Evolutionary conservation across 2,888 invertebrate species (phyloP).

Genomic region (Caenorhabditis drosophilae): DNA sequence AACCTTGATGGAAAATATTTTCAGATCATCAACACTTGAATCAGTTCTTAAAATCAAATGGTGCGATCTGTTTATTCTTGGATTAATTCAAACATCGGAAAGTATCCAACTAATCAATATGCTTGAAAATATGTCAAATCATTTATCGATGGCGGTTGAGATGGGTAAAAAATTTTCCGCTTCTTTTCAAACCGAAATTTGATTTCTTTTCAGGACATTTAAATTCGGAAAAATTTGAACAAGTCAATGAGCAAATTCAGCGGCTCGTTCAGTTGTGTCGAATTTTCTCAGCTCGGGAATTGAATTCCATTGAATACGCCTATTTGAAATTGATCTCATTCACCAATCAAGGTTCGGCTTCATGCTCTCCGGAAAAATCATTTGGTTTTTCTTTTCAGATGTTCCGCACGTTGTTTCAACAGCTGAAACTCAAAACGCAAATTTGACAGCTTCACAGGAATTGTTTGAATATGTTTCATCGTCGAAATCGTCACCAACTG

Average conservation of each 20-base stretch:
- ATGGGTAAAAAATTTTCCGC: constrained; percentile 75
- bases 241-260: constrained; percentile 40
- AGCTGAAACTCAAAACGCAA: constrained; percentile 75
- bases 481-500: constrained; percentile 10
- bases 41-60: constrained; percentile 85
- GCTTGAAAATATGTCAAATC: constrained; percentile 82
- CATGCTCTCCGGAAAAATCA: not conserved
- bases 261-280: constrained; percentile 33
- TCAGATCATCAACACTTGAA: constrained; percentile 80
- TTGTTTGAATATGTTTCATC: constrained; percentile 70
- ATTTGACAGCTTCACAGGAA: constrained; percentile 76
- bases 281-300: constrained; percentile 46
- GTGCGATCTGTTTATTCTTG: constrained; percentile 89
- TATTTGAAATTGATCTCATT: constrained; percentile 68
- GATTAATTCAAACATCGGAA: constrained; percentile 84
- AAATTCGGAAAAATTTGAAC: constrained; percentile 63
- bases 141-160: constrained; percentile 79
- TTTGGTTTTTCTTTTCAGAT: constrained; percentile 69
- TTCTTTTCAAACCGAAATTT: constrained; percentile 64
- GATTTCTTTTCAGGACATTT: constrained; percentile 68
- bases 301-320: constrained; percentile 61
- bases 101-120: constrained; percentile 75
- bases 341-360: constrained; percentile 54
- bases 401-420: constrained; percentile 73
- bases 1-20: too few species aligned